Percentiles rank a stretch among this genome's conserved stretches.
Conservation (phyloP, 2,113 vertebrate species). For the Syngnathoides biaculeatus region DNA sequence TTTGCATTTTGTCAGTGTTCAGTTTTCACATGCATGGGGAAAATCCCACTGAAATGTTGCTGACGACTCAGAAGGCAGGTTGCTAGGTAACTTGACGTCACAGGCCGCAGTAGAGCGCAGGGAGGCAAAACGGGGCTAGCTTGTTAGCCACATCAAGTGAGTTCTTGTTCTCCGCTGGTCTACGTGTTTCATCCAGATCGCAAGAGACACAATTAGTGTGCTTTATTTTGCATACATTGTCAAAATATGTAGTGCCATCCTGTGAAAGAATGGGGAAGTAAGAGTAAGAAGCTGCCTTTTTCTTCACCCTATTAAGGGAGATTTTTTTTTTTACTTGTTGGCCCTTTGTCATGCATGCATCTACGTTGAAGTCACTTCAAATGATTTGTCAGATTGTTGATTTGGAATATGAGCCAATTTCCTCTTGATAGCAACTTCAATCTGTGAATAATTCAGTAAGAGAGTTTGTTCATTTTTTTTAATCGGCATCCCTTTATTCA, state of each 20-base stretch:
- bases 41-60: slow-evolving; percentile 75
- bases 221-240: slow-evolving; percentile 17
- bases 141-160: slow-evolving; percentile 36
- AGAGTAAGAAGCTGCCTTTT: not conserved
- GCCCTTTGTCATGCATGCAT: slow-evolving; percentile 9
- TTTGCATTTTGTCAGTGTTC: slow-evolving; percentile 35
- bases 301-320: no score
- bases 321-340: slow-evolving; percentile 12
- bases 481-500: no score
- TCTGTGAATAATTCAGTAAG: no score
- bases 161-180: not conserved
- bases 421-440: not conserved
- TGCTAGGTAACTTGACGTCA: slow-evolving; percentile 77
- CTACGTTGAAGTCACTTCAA: slow-evolving; percentile 1
- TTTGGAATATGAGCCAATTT: slow-evolving; percentile 10
- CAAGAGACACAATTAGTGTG: not conserved
- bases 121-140: slow-evolving; percentile 48
- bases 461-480: no score
- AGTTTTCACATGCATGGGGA: no score
- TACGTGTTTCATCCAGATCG: slow-evolving; percentile 11
- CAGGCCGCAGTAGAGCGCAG: slow-evolving; percentile 59
- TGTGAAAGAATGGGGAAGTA: not conserved
- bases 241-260: not conserved
- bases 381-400: not conserved
- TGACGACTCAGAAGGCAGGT: slow-evolving; percentile 70